Evolutionary conservation across 1,140 invertebrate species (phyloP), one percentile per base, ranked within the genome.

Genomic region (Heliconius himera): DNA sequence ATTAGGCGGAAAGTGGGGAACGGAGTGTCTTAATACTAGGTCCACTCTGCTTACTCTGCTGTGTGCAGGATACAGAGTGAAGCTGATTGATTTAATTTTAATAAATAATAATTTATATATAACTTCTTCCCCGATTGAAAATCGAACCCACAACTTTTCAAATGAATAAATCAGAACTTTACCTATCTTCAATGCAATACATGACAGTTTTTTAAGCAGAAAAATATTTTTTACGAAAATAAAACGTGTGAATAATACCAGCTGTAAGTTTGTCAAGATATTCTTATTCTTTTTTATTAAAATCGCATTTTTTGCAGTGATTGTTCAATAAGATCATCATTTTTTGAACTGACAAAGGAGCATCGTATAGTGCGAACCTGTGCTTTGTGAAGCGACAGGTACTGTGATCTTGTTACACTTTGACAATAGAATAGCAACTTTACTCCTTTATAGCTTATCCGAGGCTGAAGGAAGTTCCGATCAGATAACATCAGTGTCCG

Each of bases 401-500:
- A 92, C 88, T 78, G 87, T 84, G 83, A 90, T 92, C 89, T 88
- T 78, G 85, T 92, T 93, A 91, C 91, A 92, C 74, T 72, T 78
- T 86, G 82, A 90, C 87, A 92, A 90, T 88, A 78, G 77, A 71
- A 36, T 77, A 73, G 77, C 49, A 83, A 84, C 78, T 91, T 91
- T 88, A 93, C 92, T 93, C 90, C 90, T 92, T 91, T 88, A 87
- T 70, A 77, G 73, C 80, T 83, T 81, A 79, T 79, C 76, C 81
- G 70, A 88, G 88, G 86, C 81, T 83, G 81, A 85, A 85, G 86
- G 88, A 85, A 92, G 85, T 94, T 94, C 92, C 92, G 91, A 92
- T 94, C 92, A 91, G 91, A 93, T 93, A 93, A 89, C 87, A 87
- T 74, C 79, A 82, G 87, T 86, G 88, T 92, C 90, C 91, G 91